These are phyloP conservation scores for Psilanteris sp. DNA, from an alignment of 1,140 invertebrate genomes.

Conservation along the genomic window DNA sequence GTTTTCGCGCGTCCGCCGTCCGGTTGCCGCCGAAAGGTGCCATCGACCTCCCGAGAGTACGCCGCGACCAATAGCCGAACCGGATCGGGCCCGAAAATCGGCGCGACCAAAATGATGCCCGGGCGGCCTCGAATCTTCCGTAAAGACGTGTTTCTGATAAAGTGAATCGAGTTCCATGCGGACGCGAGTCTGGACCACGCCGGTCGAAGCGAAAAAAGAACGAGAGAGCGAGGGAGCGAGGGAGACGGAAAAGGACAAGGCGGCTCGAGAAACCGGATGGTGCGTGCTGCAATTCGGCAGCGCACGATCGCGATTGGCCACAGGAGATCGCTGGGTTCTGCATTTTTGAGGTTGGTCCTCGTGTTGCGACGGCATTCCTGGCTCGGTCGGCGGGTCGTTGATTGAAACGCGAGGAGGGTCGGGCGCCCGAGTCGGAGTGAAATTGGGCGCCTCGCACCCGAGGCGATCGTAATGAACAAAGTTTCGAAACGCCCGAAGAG, in stretches of 20 bases:
- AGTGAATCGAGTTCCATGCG: constrained; percentile 50
- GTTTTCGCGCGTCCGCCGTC: no score
- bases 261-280: constrained; percentile 54
- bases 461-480: no score
- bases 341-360: constrained; percentile 35
- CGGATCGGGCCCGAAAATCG: no score
- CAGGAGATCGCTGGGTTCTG: constrained; percentile 33
- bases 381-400: no score
- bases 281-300: constrained; percentile 39
- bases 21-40: constrained; percentile 1
- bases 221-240: no score
- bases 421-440: no score
- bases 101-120: constrained; percentile 8
- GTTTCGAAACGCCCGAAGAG: no score
- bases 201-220: constrained; percentile 18
- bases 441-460: no score
- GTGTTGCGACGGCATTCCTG: no score
- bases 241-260: constrained; percentile 36
- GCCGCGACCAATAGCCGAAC: no score
- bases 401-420: no score
- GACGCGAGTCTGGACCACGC: constrained; percentile 35
- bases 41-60: constrained; percentile 11
- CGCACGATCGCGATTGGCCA: constrained; percentile 41
- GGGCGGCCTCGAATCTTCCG: constrained; percentile 22
- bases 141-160: constrained; percentile 45